Evolutionary conservation across 2,113 vertebrate genomes (phyloP).

Genomic region (Zingel zingel): DNA sequence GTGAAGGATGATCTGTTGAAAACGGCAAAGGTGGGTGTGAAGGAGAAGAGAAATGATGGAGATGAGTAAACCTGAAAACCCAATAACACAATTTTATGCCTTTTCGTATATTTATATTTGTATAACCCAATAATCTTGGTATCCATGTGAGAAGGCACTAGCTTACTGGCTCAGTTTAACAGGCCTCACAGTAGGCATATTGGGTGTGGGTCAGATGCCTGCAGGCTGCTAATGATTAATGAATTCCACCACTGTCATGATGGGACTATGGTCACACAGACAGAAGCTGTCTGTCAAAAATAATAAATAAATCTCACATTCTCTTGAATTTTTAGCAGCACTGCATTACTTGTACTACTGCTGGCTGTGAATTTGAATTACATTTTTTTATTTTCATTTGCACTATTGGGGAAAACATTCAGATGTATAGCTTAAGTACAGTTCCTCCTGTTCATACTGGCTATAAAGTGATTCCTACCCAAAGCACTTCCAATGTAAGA

Average conservation of each 20-base stretch:
- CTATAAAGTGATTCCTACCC: background rate
- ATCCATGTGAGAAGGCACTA: slow-evolving; percentile 54
- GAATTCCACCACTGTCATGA: slow-evolving; percentile 70
- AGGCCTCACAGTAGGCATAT: slow-evolving; percentile 54
- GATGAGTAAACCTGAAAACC: slow-evolving; percentile 47
- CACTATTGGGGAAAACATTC: background rate
- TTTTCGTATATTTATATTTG: slow-evolving; percentile 69
- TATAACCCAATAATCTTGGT: slow-evolving; percentile 59
- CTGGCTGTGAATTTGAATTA: background rate
- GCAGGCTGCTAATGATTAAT: slow-evolving; percentile 76
- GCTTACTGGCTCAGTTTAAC: slow-evolving; percentile 46
- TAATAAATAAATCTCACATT: background rate
- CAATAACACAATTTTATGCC: slow-evolving; percentile 43
- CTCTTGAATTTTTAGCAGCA: background rate
- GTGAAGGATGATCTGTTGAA: slow-evolving; percentile 16
- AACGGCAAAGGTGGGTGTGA: slow-evolving; percentile 21
- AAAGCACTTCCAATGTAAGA: background rate
- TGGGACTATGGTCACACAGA: slow-evolving; percentile 43
- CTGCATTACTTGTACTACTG: slow-evolving; percentile 10
- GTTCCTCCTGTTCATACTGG: background rate
- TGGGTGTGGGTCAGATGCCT: slow-evolving; percentile 71
- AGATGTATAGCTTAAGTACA: too few species aligned
- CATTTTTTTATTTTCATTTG: background rate
- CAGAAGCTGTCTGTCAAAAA: slow-evolving; percentile 50
- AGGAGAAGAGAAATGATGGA: slow-evolving; percentile 29